Base-by-base conservation (phyloP, 2,888 invertebrate genomes). In the Electrophaes corylata region DNA sequence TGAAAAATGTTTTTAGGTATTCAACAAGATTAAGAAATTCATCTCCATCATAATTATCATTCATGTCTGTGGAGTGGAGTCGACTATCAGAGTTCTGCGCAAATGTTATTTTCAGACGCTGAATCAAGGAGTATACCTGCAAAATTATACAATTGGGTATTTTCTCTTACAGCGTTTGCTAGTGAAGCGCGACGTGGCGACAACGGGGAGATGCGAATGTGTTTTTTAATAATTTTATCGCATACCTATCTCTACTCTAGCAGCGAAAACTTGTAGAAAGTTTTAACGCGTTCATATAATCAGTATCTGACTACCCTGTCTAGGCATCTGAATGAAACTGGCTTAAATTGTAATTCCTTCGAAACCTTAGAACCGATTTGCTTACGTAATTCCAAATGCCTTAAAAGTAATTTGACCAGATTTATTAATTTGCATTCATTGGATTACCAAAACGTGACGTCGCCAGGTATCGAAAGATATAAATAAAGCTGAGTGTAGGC, bases 91-190 rank as follows among this genome's bases (percentile, higher is more conserved):
- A 29, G 26, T 2, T 29, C 26, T 29, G 10, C 10, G 10, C 8
- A 6, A 10, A 29, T 10, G 10, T 6, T 23, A 1, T 2, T 23
- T 2, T 23, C 6, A 23, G 33, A 35, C 44, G 23, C 5, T 37
- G 37, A 41, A 16, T 46, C 19, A 45, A 44, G 8, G 39, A 50
- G 53, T 39, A 31, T 45, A 50, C 6, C 16, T 35, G 5, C 48
- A 35, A 55, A 44, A 46, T 45, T 26, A 46, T 45, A 54, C 35
- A 46, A 50, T 74, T 74, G 61, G 67, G 64, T 73, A 74, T 79
- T 86, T 83, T 85, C 84, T 81, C 81, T 69, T 60, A 52, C 75
- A 73, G 76, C 79, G 79, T 16, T 46, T 43, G 43, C 57, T 45
- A 58, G 40, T 58, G 58, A 58, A 45, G 58, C 58, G 53, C 11